Evolutionary conservation across 2,888 invertebrate species (phyloP), one percentile per base, ranked within the genome.

Genomic region (Bhutanitis thaidina): DNA sequence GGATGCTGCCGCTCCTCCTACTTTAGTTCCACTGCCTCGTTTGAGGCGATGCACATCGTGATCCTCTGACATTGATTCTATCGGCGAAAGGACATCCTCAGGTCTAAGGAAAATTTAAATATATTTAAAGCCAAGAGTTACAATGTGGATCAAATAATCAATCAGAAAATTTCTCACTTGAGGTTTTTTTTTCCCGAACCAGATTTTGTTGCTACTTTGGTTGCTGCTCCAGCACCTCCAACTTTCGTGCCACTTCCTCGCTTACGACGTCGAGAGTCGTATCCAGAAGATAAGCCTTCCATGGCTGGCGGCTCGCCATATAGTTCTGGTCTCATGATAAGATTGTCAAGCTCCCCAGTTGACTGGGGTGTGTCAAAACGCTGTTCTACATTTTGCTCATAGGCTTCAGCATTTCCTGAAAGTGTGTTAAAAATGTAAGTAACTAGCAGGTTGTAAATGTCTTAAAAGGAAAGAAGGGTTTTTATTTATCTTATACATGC

Each of bases 301-400:
- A 91, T 83, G 7, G 91, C 86, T 16, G 90, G 90, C 8, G 92
- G 91, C 62, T 92, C 91, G 1, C 91, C 92, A 56, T 92, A 92
- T 54, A 92, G 61, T 65, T 92, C 92, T 8, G 92, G 91, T 61
- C 92, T 90, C 83, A 92, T 86, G 52, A 93, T 91, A 38, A 92
- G 90, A 64, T 92, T 92, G 65, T 92, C 91, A 30, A 92, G 71
- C 56, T 85, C 87, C 7, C 83, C 83, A 43, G 72, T 85, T 0
- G 83, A 69, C 52, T 80, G 78, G 1, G 80, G 72, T 13, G 78
- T 68, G 53, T 87, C 44, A 59, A 75, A 86, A 35, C 83, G 76
- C 55, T 84, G 87, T 47, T 86, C 86, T 29, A 83, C 74, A 29
- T 72, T 72, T 52, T 83, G 86, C 50, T 87, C 89, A 57, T 76